These are phyloP conservation scores for Cherax quadricarinatus DNA, from an alignment of 1,140 invertebrate genomes.

Conservation along the genomic window DNA sequence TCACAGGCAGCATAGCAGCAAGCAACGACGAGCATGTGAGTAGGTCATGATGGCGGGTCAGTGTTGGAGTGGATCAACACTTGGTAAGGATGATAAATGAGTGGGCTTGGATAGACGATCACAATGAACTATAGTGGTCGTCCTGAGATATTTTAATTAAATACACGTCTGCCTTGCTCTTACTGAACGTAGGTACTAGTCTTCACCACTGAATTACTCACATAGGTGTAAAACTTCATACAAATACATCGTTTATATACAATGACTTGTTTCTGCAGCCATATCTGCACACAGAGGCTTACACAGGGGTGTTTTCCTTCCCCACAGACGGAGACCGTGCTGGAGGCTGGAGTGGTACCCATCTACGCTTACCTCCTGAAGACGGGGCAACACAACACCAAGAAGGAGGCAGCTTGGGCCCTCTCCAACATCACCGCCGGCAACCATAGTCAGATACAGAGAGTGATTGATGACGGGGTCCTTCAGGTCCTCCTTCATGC, in stretches of 20 bases:
- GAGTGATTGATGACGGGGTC: conserved; percentile 97
- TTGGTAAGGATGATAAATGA: no score
- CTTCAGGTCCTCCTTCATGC: conserved; percentile 96
- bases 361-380: conserved; percentile 82
- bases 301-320: neutral
- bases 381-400: conserved; percentile 84
- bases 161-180: no score
- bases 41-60: neutral
- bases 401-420: conserved; percentile 98
- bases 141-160: no score
- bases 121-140: no score
- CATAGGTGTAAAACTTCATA: no score
- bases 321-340: conserved; percentile 88
- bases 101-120: no score
- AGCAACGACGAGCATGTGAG: conserved; percentile 94
- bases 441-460: conserved; percentile 96
- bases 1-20: conserved; percentile 99
- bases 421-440: conserved; percentile 99
- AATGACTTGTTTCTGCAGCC: no score
- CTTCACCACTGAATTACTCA: no score
- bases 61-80: no score
- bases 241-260: no score
- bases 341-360: conserved; percentile 86
- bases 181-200: no score
- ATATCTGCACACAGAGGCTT: no score